Evolutionary conservation across 2,888 invertebrate genomes (phyloP), one percentile per base, ranked within the genome.

Genomic region (Scelioninae gen. 1): DNA sequence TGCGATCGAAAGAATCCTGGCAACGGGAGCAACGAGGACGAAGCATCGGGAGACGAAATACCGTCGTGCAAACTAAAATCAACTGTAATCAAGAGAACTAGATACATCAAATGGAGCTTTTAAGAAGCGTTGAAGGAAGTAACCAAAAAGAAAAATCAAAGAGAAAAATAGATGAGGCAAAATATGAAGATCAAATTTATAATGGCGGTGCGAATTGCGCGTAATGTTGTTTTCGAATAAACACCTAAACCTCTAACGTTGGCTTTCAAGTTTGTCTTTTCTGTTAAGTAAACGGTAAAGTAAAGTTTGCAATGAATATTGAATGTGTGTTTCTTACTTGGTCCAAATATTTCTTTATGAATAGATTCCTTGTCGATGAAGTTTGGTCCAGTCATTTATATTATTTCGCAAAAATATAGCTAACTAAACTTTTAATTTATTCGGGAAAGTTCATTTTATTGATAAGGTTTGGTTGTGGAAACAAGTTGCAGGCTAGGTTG

Each of bases 41-140:
- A 15, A 11, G 9, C 49, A 29, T 7, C 15, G 23, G 16, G 29
- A 56, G 56, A 58, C 58, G 74, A 80, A 72, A 63, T 63, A 55
- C 34, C 66, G 72, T 69, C 56, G 75, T 58, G 63, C 53, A 75
- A 87, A 85, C 85, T 87, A 82, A 88, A 90, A 90, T 91, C 90
- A 89, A 90, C 89, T 88, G 89, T 87, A 89, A 90, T 90, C 88
- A 88, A 88, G 87, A 80, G 77, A 79, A 85, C 79, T 84, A 71
- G 87, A 89, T 90, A 88, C 89, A 90, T 90, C 89, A 89, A 88
- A 89, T 85, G 79, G 78, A 81, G 47, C 63, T 72, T 55, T 47
- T 53, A 43, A 68, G 32, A 58, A 56, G 49, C 23, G 58, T 47
- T 49, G 40, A 47, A 60, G 53, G 60, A 74, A 69, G 66, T 65